These are phyloP conservation scores for Acanthiza pusilla DNA, from an alignment of 2,797 vertebrate genomes.

Conservation along the genomic window DNA sequence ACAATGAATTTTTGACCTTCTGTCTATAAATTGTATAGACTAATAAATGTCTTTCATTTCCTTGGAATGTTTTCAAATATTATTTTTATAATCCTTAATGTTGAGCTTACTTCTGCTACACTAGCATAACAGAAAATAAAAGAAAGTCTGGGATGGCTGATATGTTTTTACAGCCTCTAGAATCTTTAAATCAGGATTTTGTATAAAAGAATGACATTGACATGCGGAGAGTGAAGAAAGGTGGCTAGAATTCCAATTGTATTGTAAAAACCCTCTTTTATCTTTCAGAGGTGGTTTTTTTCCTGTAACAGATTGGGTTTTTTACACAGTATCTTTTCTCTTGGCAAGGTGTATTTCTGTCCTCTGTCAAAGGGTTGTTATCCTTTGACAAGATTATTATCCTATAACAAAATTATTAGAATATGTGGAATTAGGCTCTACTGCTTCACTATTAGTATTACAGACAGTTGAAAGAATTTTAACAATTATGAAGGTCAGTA, in stretches of 20 bases:
- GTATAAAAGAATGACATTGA: not conserved
- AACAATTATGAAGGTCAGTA: not conserved
- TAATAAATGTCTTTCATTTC: not conserved
- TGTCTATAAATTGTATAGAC: not conserved
- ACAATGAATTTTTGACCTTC: not conserved
- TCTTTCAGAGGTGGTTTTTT: not conserved
- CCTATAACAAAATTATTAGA: not conserved
- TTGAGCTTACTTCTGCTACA: not conserved
- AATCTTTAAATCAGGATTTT: not conserved
- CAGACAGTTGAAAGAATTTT: not conserved
- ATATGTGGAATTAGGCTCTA: not conserved
- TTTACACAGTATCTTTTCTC: not conserved
- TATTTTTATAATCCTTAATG: not conserved
- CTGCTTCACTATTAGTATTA: not conserved
- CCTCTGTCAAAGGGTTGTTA: not conserved
- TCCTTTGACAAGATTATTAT: no score
- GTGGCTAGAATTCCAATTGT: not conserved
- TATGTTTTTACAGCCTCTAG: not conserved
- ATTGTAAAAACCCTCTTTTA: not conserved
- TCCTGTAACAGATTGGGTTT: accelerated
- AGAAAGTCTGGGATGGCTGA: not conserved
- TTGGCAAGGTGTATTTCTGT: not conserved
- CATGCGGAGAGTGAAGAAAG: not conserved
- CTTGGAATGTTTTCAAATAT: not conserved
- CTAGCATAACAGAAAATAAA: not conserved